Evolutionary conservation across 2,113 vertebrate genomes (phyloP).

Genomic region (Axis porcinus): DNA sequence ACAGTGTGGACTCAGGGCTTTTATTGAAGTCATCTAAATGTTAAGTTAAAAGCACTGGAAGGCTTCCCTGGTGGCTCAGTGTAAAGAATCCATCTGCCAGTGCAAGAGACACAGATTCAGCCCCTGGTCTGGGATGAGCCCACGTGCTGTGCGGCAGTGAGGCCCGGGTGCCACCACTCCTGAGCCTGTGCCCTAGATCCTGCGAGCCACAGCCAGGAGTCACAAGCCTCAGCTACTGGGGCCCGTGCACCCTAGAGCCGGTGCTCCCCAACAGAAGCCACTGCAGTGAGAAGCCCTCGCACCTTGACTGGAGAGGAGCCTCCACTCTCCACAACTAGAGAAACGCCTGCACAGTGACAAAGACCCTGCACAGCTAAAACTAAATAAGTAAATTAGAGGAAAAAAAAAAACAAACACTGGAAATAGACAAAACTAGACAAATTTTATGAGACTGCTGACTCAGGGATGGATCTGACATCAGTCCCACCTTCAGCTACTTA

Average conservation of each 20-base stretch:
- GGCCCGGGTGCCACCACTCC: rapidly evolving
- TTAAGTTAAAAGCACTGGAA: not conserved
- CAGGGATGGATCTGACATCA: not conserved
- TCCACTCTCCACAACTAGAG: not conserved
- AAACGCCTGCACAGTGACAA: not conserved
- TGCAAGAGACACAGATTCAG: not conserved
- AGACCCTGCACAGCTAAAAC: not conserved
- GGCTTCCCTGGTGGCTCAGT: not conserved
- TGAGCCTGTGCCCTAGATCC: not conserved
- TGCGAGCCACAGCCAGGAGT: rapidly evolving
- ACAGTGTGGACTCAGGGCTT: rapidly evolving
- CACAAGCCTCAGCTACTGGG: not conserved
- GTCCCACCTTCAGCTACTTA: not conserved
- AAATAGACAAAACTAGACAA: not conserved
- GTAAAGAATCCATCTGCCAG: not conserved
- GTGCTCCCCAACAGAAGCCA: not conserved
- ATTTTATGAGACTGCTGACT: not conserved
- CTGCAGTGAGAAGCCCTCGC: not conserved
- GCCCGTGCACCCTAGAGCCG: not conserved
- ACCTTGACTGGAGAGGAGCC: not conserved
- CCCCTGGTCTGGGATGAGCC: not conserved
- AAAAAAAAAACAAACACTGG: not conserved
- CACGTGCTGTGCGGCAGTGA: rapidly evolving
- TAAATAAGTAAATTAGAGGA: not conserved
- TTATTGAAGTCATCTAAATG: not conserved